Evolutionary conservation across 2,888 invertebrate species (phyloP), one percentile per base, ranked within the genome.

Genomic region (Spialia ferax): DNA sequence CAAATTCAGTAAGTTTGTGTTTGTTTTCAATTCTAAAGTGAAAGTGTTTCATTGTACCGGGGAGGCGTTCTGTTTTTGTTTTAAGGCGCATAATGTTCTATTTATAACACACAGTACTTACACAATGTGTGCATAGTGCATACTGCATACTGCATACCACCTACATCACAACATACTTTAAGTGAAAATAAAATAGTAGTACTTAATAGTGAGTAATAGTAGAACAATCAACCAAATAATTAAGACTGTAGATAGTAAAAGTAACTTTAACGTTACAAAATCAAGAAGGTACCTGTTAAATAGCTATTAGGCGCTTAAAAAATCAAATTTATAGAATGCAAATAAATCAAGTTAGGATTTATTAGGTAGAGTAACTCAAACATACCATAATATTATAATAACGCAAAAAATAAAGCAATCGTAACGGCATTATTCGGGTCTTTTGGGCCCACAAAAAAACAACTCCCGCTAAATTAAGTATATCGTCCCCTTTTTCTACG

Each of bases 1-100:
- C 77, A 75, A 79, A 81, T 80, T 80, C 77, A 77, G 80, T 83
- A 79, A 80, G 82, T n/a, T n/a, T n/a, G 79, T 82, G 82, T 74
- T 74, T 74, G 73, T 73, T 77, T 76, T 75, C 38, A 26, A 59
- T 65, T 29, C 15, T 75, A 73, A 77, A 55, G 66, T 65, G 64
- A 68, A 62, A 29, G 48, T 63, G 61, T 69, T 71, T 68, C 48
- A 50, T 54, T 22, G 52, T 5, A 23, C 54, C 67, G 42, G 67
- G 60, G 63, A 62, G 63, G 61, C 35, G 29, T 29, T 68, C 32
- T 68, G 50, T 62, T 68, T 50, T 59, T 15, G 57, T 60, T 55
- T 4, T 22, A 4, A 23, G 35, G 32, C 35, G 50, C 23, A 26
- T 63, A 38, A 22, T 15, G 56, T 64, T 63, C 20, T 22, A 38